Evolutionary conservation across 1,140 invertebrate species (phyloP), one percentile per base, ranked within the genome.

Genomic region (Drosophila kurseongensis): DNA sequence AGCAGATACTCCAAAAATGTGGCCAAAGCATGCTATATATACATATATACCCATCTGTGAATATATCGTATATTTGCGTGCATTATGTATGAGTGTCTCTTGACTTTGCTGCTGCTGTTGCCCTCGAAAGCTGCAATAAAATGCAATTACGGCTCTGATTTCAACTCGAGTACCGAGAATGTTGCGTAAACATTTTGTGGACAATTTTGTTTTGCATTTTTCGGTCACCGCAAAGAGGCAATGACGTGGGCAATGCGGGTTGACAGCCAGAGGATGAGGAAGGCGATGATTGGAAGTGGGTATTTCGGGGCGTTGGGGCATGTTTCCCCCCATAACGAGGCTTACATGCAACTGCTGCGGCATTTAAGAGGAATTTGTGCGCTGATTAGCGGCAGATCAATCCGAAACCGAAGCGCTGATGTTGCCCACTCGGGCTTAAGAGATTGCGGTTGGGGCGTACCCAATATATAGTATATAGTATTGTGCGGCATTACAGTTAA

Each of bases 111-210:
- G 48, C 51, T 67, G 68, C 63, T 55, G 41, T 13, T 67, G 68
- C 63, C 58, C 51, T 13, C 58, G 67, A 65, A 36, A 57, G 51
- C 59, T 65, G 75, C 73, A 80, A 89, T 89, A 74, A 84, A 82
- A 80, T 83, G 80, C 79, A 88, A 89, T 89, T 88, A 83, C 76
- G 35, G 73, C 55, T 79, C 81, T 83, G 74, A 67, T 83, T 83
- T 61, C 62, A 48, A 60, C 45, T 72, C 52, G 32, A 52, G 40
- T 35, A 18, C 56, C 42, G 60, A 50, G 48, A 68, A 80, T 83
- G 80, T 68, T 83, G 80, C 77, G 55, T 62, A 84, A 84, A 84
- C 80, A 85, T 76, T 85, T 84, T 80, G 61, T 83, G 75, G 77
- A 63, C 58, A 73, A 84, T 84, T 84, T 84, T 76, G 78, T 84